Base-by-base conservation (phyloP, 2,113 vertebrate genomes). In the Leptocoma aspasia region DNA sequence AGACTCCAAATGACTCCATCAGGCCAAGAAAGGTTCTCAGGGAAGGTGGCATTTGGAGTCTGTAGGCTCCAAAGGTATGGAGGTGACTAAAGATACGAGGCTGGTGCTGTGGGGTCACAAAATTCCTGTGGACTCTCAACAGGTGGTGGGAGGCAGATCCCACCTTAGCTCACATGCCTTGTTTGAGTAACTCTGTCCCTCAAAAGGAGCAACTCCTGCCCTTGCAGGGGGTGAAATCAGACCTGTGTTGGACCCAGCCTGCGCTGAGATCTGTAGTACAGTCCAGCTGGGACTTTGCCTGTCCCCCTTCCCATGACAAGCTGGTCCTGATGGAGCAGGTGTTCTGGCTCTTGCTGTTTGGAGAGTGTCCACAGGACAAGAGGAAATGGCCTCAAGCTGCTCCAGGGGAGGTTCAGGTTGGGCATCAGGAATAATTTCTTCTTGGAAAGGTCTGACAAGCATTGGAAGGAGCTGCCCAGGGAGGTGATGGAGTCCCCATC, bases 151-250 rank as follows among this genome's bases (percentile, higher is more conserved):
- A 72, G 28, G 63, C 66, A 37, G 52, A 39, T 86, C 2, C 1
- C 37, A 23, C 28, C n/a, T 31, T 45, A 26, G 37, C 42, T 45
- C 13, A 7, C 0, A 1, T 1, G 2, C 26, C 10, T 73, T 28
- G 26, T 39, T 17, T 28, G 59, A 57, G 52, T 41, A 15, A 49
- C 41, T 17, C 18, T 52, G 24, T 63, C 27, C 20, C 24, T 71
- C 1, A 6, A 49, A 78, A 47, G 18, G n/a, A 41, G 2, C 4
- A 4, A 6, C 39, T 56, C 53, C 47, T 49, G 31, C 41, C 22
- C 42, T 75, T 83, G 42, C 63, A 28, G 45, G 6, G 35, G 17
- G 11, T 22, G 19, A 17, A 4, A 23, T 54, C 31, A 44, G n/a
- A 16, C 11, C 30, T 59, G 2, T 31, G 22, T 21, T 85, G 66